Percentiles rank a stretch among this genome's conserved stretches.
Evolutionary conservation across 2,113 vertebrate species (phyloP).

Genomic region (Apteryx owenii): DNA sequence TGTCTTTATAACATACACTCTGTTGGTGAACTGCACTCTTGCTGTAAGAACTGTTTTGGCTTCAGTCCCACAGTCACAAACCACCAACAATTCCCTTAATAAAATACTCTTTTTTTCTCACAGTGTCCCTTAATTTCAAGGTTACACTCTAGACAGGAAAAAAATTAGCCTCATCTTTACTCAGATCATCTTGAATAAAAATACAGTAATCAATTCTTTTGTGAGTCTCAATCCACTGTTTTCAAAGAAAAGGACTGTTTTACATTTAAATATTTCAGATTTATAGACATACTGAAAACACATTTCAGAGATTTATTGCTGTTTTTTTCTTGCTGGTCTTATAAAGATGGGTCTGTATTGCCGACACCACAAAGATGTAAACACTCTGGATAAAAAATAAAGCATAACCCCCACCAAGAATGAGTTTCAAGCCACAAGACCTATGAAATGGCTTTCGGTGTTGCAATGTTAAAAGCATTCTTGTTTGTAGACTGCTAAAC

Average conservation of each 20-base stretch:
- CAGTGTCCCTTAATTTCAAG: not conserved
- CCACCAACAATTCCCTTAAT: not conserved
- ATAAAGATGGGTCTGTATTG: constrained; percentile 54
- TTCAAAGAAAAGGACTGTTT: constrained; percentile 45
- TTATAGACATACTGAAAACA: constrained; percentile 64
- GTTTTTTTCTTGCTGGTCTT: constrained; percentile 32
- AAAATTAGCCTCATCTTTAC: constrained; percentile 2
- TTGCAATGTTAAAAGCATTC: constrained; percentile 64
- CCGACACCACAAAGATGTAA: constrained; percentile 70
- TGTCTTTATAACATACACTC: not conserved
- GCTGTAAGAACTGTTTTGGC: not conserved
- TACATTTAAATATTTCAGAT: constrained; percentile 60
- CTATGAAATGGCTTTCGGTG: constrained; percentile 54
- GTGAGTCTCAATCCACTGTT: not conserved
- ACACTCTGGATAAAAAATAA: constrained; percentile 56
- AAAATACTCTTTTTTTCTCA: not conserved
- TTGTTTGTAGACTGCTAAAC: constrained; percentile 57
- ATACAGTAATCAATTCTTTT: not conserved
- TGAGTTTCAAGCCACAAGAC: constrained; percentile 59
- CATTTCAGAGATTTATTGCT: constrained; percentile 62
- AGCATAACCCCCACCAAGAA: constrained; percentile 49
- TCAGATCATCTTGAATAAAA: constrained; percentile 26
- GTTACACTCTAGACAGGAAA: not conserved
- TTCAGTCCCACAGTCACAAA: not conserved
- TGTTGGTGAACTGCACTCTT: not conserved